Percentiles rank a stretch among this genome's conserved stretches.
Evolutionary conservation across 2,888 invertebrate species (phyloP).

Genomic region (Aspidiotus rigidus): DNA sequence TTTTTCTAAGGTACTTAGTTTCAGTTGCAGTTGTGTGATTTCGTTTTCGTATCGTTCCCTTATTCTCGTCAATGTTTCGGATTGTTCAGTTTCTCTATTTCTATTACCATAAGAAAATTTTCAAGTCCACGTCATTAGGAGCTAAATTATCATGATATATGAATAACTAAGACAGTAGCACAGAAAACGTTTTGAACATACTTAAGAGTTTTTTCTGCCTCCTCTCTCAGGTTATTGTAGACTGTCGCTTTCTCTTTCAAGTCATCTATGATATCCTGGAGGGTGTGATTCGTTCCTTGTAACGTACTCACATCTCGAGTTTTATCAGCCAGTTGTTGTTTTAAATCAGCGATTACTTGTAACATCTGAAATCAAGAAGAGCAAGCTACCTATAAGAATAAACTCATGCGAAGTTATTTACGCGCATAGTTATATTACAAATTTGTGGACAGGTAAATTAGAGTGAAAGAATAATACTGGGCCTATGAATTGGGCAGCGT

Average conservation of each 20-base stretch:
- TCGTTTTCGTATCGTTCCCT: constrained; percentile 30
- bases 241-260: constrained; percentile 22
- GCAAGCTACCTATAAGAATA: no score
- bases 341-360: constrained; percentile 7
- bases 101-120: background rate
- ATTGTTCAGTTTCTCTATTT: constrained; percentile 25
- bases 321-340: constrained; percentile 17
- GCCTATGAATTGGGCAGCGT: no score
- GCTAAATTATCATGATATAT: no score
- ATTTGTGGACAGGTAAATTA: no score
- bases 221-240: constrained; percentile 15
- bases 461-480: no score
- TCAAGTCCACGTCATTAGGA: background rate
- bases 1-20: background rate
- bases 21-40: constrained; percentile 24
- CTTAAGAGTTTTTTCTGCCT: constrained; percentile 17
- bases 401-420: no score
- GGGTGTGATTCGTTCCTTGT: constrained; percentile 13
- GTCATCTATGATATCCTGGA: constrained; percentile 18
- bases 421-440: no score
- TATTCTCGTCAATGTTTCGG: constrained; percentile 7
- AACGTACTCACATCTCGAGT: constrained; percentile 2
- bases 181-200: background rate
- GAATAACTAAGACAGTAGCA: no score
- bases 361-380: constrained; percentile 1